Evolutionary conservation across 2,888 invertebrate genomes (phyloP), one percentile per base, ranked within the genome.

Genomic region (Eledone cirrhosa): DNA sequence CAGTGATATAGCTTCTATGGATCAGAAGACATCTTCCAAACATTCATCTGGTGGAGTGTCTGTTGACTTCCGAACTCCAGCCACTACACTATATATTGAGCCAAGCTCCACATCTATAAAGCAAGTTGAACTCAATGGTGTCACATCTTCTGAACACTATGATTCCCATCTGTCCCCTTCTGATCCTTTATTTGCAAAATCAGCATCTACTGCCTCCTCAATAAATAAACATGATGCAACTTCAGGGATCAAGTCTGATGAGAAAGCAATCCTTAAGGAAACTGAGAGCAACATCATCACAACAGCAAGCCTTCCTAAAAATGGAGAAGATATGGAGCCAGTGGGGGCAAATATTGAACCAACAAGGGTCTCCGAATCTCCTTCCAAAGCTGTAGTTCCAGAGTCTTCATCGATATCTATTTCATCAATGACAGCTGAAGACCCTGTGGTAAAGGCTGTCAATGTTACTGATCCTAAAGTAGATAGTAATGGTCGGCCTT

Each of bases 31-130:
- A 2, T 5, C 41, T 41, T 41, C 41, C 41, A 41, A 41, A 41
- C 41, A 41, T 41, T n/a, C 41, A 8, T 41, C 41, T 0, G 41
- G 41, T 41, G 41, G 41, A 41, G 41, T 2, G 11, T 11, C 41
- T 41, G 41, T 72, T 72, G 72, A 72, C 31, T 72, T 72, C 72
- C 72, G 72, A n/a, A 72, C 72, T n/a, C 72, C 72, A 13, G 72
- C 72, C 31, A 41, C n/a, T 13, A 72, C 72, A n/a, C 31, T 72
- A n/a, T 72, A 72, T 41, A 72, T 72, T 22, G 72, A 72, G 31
- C 72, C 72, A 72, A 72, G 72, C 22, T 72, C 72, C 31, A 72
- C 72, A n/a, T 72, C 72, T 29, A 31, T 72, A 33, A 72, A 72
- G 22, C 33, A 72, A 41, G 33, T 72, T n/a, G 13, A 31, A 8